Evolutionary conservation across 2,113 vertebrate species (phyloP), one percentile per base, ranked within the genome.

Genomic region (Origma solitaria): DNA sequence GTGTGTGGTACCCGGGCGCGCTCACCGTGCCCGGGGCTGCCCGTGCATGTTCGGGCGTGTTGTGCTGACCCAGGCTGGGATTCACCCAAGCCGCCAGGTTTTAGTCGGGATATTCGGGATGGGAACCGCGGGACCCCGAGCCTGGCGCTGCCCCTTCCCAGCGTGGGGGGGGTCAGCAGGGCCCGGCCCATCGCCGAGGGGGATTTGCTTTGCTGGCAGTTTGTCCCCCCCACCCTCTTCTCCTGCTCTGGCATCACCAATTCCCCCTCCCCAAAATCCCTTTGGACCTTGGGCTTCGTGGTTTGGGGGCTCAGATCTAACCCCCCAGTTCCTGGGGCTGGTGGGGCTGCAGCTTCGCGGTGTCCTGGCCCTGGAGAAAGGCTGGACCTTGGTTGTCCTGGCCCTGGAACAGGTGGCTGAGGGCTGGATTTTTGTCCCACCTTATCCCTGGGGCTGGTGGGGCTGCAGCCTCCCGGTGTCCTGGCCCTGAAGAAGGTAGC

Each of bases 11-110:
- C 49, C 71, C 54, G 81, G 86, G 65, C 77, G 7, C 66, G 1
- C 81, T 1, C 20, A n/a, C 15, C n/a, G 65, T 54, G 70, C 70
- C 44, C 77, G 82, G 72, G 61, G 77, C 92, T 95, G 82, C 82
- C 86, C 88, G 75, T 92, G 78, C 70, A 91, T 94, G 89, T 90
- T 92, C 19, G 86, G 80, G 84, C 86, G 14, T 44, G 57, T 82
- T 71, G 81, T 95, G 64, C 50, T 83, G 81, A 92, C 88, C 94
- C 92, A 89, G 95, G 95, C 88, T 92, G 92, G 90, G 66, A 62
- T 70, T 83, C 80, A 24, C 88, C 94, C 92, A 84, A 61, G 68
- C 80, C 35, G 56, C 60, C 60, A 53, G 58, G 47, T 54, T 87
- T 47, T 5, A 53, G 24, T 56, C 27, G 13, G 88, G 93, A 89